These are phyloP conservation scores for Microctonus hyperodae DNA, from an alignment of 2,888 invertebrate species.

Conservation along the genomic window DNA sequence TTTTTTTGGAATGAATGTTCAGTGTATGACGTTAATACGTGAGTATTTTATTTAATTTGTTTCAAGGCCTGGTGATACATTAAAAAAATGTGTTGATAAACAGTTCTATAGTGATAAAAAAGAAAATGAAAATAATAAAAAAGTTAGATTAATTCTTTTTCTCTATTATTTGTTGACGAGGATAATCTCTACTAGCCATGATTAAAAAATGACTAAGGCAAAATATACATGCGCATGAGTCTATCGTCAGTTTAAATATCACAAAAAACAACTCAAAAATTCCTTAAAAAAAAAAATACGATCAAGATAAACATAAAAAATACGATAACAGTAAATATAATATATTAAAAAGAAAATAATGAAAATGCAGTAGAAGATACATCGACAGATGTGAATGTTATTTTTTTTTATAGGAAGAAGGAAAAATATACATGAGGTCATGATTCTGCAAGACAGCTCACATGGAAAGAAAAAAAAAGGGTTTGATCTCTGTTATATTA, in stretches of 20 bases:
- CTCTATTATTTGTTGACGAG: background rate
- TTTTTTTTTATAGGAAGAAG: background rate
- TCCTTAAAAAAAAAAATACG: background rate
- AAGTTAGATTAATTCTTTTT: too few species aligned
- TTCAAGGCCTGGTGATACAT: background rate
- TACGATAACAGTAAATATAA: slow-evolving; percentile 1
- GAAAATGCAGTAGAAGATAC: background rate
- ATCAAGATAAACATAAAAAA: background rate
- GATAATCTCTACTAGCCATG: background rate
- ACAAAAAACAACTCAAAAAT: background rate
- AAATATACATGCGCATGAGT: background rate
- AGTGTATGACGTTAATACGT: background rate
- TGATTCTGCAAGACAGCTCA: background rate
- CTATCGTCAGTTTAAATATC: background rate
- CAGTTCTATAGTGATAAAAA: too few species aligned
- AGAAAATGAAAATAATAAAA: too few species aligned
- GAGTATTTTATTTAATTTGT: background rate
- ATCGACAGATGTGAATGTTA: background rate
- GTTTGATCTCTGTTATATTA: too few species aligned
- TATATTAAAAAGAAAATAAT: background rate
- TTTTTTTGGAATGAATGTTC: too few species aligned
- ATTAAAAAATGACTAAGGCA: background rate
- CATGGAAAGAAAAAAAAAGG: background rate
- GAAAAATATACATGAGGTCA: slow-evolving; percentile 5
- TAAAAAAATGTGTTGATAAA: background rate